Conservation (phyloP, 2,797 vertebrate species). For the Amniataba percoides region DNA sequence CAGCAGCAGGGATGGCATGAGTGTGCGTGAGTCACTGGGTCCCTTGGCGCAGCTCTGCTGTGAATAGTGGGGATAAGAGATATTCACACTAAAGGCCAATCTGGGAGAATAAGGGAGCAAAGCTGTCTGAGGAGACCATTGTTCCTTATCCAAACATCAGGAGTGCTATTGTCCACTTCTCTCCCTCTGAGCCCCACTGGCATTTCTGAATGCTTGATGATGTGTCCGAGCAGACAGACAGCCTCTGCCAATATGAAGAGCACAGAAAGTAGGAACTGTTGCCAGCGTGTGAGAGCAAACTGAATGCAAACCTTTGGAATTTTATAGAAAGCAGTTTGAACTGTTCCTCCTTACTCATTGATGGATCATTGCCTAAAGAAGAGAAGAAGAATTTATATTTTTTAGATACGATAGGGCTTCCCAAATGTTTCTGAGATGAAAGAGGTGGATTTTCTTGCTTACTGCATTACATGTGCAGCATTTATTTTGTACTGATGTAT, state of each 20-base stretch:
- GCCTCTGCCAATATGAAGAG: conserved; percentile 35
- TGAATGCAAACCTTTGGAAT: conserved; percentile 24
- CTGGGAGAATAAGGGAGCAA: conserved; percentile 73
- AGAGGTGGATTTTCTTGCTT: background rate
- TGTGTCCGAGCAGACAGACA: conserved; percentile 63
- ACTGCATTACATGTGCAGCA: background rate
- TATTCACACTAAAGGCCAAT: conserved; percentile 84
- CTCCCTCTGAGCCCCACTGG: conserved; percentile 77
- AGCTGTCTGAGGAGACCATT: conserved; percentile 84
- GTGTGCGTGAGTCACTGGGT: conserved; percentile 45
- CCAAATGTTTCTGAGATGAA: background rate
- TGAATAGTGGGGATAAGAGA: conserved; percentile 76
- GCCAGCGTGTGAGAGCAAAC: conserved; percentile 16
- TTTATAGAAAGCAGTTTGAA: background rate
- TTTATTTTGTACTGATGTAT: background rate
- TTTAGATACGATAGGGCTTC: background rate
- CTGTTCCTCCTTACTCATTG: background rate
- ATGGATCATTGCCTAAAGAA: background rate
- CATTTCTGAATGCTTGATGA: conserved; percentile 82
- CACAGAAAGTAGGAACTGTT: conserved; percentile 26
- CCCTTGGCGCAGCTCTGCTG: conserved; percentile 56
- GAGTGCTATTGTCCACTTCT: conserved; percentile 79
- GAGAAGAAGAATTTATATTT: background rate
- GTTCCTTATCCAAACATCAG: conserved; percentile 86
- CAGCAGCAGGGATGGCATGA: conserved; percentile 48